Base-by-base conservation (phyloP, 2,888 invertebrate genomes). In the Drosophila pegasa region DNA sequence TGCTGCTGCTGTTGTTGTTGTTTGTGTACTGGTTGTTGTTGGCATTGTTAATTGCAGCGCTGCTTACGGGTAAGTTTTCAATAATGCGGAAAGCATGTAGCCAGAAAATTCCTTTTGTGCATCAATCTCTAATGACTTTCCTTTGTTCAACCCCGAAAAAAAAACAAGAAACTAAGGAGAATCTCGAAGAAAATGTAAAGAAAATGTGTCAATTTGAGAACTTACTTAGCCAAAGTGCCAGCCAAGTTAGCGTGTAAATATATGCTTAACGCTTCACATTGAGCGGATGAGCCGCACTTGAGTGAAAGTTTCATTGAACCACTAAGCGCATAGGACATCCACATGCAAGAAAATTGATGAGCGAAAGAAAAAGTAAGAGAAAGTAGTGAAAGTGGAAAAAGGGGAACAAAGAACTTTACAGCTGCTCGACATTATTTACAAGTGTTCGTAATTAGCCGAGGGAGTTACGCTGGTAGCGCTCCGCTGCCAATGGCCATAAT, bases 61-160 rank as follows among this genome's bases (percentile, higher is more conserved):
- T 69, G 67, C 87, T 68, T 62, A 80, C 80, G 75, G 64, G 61
- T 79, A 84, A 87, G 77, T 87, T 88, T 78, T 78, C 88, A 84
- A 86, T 84, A 87, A 85, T 75, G 80, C 72, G 71, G 75, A 80
- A 81, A 78, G 67, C 80, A 64, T 80, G 79, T 80, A 61, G 56
- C 74, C 61, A 64, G 61, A 41, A 58, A 48, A 76, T 70, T 72
- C 61, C 71, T 84, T 71, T 81, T 75, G 75, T 75, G 43, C 78
- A 70, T 67, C 75, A 81, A 75, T 60, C 71, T 66, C 78, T 84
- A 83, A 85, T 80, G 82, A 83, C 82, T 82, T 78, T 71, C 71
- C 67, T 63, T 79, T 76, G 74, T 80, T 78, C 60, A 43, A 41
- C 35, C 40, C 47, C 40, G 10, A 43, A 40, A 22, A 33, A 56